A percentile compares a stretch with the other conserved stretches of the same genome.
These are phyloP conservation scores for Ameiurus melas DNA, from an alignment of 2,113 vertebrate genomes.

Conservation along the genomic window DNA sequence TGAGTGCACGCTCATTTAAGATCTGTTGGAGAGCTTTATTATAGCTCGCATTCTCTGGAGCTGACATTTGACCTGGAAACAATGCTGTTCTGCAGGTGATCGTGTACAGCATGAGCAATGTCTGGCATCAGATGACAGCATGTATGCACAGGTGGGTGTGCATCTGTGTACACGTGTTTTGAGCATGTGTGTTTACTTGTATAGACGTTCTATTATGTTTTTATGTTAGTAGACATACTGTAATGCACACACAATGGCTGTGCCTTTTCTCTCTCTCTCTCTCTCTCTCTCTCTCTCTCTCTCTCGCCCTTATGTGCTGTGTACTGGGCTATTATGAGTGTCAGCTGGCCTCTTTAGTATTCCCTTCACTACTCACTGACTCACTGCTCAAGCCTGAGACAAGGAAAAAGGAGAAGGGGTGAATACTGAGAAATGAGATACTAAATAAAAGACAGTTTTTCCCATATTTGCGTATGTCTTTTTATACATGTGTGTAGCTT, in stretches of 20 bases:
- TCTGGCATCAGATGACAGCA: slow-evolving; percentile 40
- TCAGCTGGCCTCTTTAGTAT: slow-evolving; percentile 74
- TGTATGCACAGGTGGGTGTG: background rate
- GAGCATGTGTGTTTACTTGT: slow-evolving; percentile 8
- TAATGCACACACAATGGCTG: slow-evolving; percentile 26
- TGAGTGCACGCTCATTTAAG: slow-evolving; percentile 21
- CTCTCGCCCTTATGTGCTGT: slow-evolving; percentile 48
- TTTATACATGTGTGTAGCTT: slow-evolving; percentile 55
- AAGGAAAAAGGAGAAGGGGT: slow-evolving; percentile 43
- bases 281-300: background rate
- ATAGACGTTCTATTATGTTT: slow-evolving; percentile 22
- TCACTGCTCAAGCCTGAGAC: slow-evolving; percentile 72
- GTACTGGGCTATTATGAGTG: slow-evolving; percentile 64
- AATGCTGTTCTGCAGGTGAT: slow-evolving; percentile 53
- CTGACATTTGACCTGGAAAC: slow-evolving; percentile 25
- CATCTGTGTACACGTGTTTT: slow-evolving; percentile 18
- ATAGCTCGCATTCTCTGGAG: slow-evolving; percentile 30
- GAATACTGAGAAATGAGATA: slow-evolving; percentile 35
- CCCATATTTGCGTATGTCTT: slow-evolving; percentile 61
- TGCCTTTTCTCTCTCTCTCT: slow-evolving; percentile 16
- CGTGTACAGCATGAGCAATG: slow-evolving; percentile 32
- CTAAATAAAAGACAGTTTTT: slow-evolving; percentile 64
- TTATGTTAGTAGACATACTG: slow-evolving; percentile 30
- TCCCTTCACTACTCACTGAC: slow-evolving; percentile 74
- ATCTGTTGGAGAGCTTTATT: slow-evolving; percentile 36